A percentile compares a stretch with the other conserved stretches of the same genome.
Conservation (phyloP, 2,888 invertebrate species). For the Troides oblongomaculatus region DNA sequence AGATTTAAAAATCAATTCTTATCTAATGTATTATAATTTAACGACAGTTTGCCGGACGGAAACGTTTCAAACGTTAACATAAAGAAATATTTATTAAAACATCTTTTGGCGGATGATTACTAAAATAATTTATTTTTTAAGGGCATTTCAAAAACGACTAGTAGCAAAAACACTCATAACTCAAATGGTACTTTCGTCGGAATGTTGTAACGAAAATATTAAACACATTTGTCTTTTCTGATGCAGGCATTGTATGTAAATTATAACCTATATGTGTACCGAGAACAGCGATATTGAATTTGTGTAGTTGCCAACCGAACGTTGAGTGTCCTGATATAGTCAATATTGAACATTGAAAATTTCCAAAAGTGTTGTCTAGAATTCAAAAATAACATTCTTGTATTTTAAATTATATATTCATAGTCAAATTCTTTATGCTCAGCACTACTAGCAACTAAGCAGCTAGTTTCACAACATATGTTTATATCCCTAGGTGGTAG, state of each 20-base stretch:
- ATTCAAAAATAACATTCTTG: too few relatives aligned
- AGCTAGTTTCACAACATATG: too few relatives aligned
- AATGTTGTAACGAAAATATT: slow-evolving; percentile 23
- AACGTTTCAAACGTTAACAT: not conserved
- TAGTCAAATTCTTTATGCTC: too few relatives aligned
- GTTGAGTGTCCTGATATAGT: not conserved
- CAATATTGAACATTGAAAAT: too few relatives aligned
- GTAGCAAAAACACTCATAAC: slow-evolving; percentile 2
- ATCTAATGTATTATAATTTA: not conserved
- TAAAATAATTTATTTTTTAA: too few relatives aligned
- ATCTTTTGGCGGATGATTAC: too few relatives aligned
- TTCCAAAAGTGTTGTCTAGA: too few relatives aligned
- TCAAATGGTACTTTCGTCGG: slow-evolving; percentile 14
- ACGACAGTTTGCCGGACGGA: not conserved
- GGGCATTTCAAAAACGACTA: too few relatives aligned
- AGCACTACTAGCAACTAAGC: too few relatives aligned
- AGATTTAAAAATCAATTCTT: not conserved
- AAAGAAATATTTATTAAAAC: not conserved
- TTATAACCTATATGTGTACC: slow-evolving; percentile 20
- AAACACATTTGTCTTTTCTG: slow-evolving; percentile 13
- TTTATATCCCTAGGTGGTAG: too few relatives aligned
- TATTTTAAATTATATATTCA: too few relatives aligned
- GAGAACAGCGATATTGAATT: slow-evolving; percentile 13
- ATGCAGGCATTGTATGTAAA: slow-evolving; percentile 27
- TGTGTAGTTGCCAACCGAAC: slow-evolving; percentile 5